A percentile compares a stretch with the other conserved stretches of the same genome.
Conservation (phyloP, 2,113 vertebrate genomes). For the Corynorhinus townsendii region DNA sequence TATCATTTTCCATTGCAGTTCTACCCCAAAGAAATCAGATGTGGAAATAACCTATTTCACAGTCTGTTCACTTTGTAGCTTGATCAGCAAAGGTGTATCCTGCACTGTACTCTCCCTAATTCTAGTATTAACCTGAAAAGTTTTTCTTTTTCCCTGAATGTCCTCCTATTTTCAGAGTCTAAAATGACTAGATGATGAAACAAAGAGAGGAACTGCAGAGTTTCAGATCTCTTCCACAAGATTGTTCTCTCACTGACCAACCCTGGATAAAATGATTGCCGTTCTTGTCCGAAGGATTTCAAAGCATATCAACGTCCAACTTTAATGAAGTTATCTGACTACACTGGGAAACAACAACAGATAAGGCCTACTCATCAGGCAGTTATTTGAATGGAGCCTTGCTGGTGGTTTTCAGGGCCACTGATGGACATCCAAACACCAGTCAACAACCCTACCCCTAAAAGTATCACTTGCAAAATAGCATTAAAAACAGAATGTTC, state of each 20-base stretch:
- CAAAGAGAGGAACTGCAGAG: not conserved
- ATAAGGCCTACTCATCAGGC: not conserved
- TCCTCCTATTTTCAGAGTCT: not conserved
- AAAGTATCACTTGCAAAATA: not conserved
- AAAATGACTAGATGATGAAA: not conserved
- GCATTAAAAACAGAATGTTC: constrained; percentile 23
- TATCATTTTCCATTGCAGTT: not conserved
- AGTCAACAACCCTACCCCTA: not conserved
- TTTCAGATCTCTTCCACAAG: not conserved
- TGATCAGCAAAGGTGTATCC: not conserved
- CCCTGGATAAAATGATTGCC: not conserved
- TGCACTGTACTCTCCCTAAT: not conserved
- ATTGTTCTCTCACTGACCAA: not conserved
- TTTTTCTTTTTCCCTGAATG: not conserved
- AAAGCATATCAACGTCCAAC: not conserved
- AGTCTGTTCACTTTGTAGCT: not conserved
- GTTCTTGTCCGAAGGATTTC: not conserved
- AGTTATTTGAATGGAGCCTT: not conserved
- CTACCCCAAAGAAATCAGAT: not conserved
- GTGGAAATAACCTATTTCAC: not conserved
- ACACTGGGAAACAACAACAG: not conserved
- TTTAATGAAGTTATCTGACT: not conserved
- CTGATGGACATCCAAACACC: not conserved
- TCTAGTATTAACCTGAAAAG: not conserved
- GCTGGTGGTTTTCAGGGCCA: not conserved